Evolutionary conservation across 2,888 invertebrate species (phyloP).

Genomic region (Craniophora ligustri): DNA sequence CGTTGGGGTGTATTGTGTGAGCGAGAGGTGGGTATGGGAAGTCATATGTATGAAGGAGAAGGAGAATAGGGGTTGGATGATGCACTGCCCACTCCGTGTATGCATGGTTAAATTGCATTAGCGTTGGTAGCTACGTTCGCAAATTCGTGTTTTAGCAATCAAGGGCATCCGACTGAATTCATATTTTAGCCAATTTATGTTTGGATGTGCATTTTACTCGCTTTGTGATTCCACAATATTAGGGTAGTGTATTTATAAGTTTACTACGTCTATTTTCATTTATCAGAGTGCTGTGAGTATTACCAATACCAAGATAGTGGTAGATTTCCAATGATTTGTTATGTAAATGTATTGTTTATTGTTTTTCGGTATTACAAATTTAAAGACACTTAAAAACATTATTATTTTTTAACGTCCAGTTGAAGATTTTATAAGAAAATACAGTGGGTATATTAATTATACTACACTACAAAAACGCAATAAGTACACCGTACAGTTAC

Average conservation of each 20-base stretch:
- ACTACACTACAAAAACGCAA: neutral
- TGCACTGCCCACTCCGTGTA: conserved; percentile 76
- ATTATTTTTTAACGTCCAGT: too few species aligned
- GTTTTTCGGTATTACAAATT: too few species aligned
- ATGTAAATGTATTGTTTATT: too few species aligned
- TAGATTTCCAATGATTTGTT: too few species aligned
- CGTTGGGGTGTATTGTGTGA: conserved; percentile 70
- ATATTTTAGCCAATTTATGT: neutral
- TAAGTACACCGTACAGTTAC: neutral
- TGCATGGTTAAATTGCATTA: conserved; percentile 83
- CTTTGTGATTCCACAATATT: neutral
- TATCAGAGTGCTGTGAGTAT: too few species aligned
- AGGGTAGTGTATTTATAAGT: too few species aligned
- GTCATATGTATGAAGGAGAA: conserved; percentile 56
- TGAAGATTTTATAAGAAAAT: too few species aligned
- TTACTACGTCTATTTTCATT: too few species aligned
- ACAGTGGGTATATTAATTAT: too few species aligned
- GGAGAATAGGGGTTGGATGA: conserved; percentile 66
- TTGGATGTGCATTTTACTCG: neutral
- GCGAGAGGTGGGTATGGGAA: conserved; percentile 52
- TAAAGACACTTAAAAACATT: too few species aligned
- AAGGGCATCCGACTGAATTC: neutral
- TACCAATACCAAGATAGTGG: too few species aligned
- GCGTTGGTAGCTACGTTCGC: conserved; percentile 43
- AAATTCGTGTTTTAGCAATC: conserved; percentile 38